Evolutionary conservation across 2,113 vertebrate genomes (phyloP).

Genomic region (Sinocyclocheilus anophthalmus): DNA sequence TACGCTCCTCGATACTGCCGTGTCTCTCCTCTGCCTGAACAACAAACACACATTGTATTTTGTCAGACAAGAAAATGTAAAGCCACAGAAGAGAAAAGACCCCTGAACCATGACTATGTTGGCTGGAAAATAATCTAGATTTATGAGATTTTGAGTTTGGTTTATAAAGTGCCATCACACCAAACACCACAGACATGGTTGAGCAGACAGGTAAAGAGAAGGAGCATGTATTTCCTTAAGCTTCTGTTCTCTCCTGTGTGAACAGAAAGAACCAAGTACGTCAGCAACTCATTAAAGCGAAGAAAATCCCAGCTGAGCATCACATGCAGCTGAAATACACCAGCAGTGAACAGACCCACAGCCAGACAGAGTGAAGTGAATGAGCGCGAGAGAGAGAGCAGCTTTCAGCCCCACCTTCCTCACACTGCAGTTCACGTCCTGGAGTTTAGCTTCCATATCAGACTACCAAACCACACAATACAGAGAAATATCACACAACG

Average conservation of each 20-base stretch:
- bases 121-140: background rate
- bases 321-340: constrained; percentile 80
- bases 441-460: constrained; percentile 98
- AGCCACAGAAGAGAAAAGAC: background rate
- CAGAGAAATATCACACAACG: constrained; percentile 10
- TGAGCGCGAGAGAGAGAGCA: constrained; percentile 22
- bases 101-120: background rate
- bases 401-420: constrained; percentile 86
- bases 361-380: constrained; percentile 73
- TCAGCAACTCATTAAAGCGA: constrained; percentile 34
- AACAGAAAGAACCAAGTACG: constrained; percentile 12
- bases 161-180: background rate
- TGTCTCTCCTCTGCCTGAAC: constrained; percentile 95
- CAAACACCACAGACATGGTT: constrained; percentile 10
- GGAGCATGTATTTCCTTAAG: constrained; percentile 19
- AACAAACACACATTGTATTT: constrained; percentile 58
- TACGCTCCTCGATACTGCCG: constrained; percentile 96
- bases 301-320: constrained; percentile 67
- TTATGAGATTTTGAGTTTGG: background rate
- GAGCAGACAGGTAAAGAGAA: constrained; percentile 21
- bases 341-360: constrained; percentile 56
- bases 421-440: constrained; percentile 97
- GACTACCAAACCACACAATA: constrained; percentile 76
- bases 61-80: background rate
- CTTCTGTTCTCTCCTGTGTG: constrained; percentile 15